Evolutionary conservation across 2,113 vertebrate genomes (phyloP).

Genomic region (Triplophysa siluroides): DNA sequence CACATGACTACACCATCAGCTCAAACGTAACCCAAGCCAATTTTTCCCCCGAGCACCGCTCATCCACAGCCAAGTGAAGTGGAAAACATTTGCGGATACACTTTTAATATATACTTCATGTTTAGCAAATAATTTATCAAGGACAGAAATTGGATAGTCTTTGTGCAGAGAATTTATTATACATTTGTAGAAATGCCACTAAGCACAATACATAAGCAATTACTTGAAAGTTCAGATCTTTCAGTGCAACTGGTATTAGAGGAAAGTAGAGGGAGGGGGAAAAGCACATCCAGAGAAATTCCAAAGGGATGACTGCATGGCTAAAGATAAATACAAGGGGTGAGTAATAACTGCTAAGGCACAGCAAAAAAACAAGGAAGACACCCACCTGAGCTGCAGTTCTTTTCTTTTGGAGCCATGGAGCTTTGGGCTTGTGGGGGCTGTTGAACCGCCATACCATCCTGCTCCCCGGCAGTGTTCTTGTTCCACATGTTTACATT

Average conservation of each 20-base stretch:
- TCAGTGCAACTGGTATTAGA: slow-evolving; percentile 6
- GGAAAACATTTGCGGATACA: not conserved
- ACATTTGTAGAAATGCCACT: too few species aligned
- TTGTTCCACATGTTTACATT: slow-evolving; percentile 95
- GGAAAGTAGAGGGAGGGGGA: slow-evolving; percentile 27
- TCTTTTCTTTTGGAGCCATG: slow-evolving; percentile 79
- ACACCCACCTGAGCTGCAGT: slow-evolving; percentile 77
- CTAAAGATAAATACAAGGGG: slow-evolving; percentile 47
- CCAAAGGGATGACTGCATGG: slow-evolving; percentile 41
- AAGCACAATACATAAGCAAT: slow-evolving; percentile 15
- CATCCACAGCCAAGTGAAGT: slow-evolving; percentile 30
- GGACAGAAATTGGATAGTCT: not conserved
- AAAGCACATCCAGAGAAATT: slow-evolving; percentile 36
- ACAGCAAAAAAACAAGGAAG: not conserved
- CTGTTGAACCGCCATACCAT: slow-evolving; percentile 75
- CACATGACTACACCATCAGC: slow-evolving; percentile 58
- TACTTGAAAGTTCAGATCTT: not conserved
- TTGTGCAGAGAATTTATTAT: too few species aligned
- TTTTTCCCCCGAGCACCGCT: slow-evolving; percentile 35
- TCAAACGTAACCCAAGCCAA: slow-evolving; percentile 46
- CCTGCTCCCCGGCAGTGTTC: slow-evolving; percentile 82
- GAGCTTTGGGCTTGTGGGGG: slow-evolving; percentile 69
- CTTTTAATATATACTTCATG: not conserved
- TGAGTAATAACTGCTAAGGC: slow-evolving; percentile 25
- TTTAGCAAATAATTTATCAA: not conserved